A percentile compares a stretch with the other conserved stretches of the same genome.
These are phyloP conservation scores for Metopia argyrocephala DNA, from an alignment of 2,888 invertebrate genomes.

Conservation along the genomic window DNA sequence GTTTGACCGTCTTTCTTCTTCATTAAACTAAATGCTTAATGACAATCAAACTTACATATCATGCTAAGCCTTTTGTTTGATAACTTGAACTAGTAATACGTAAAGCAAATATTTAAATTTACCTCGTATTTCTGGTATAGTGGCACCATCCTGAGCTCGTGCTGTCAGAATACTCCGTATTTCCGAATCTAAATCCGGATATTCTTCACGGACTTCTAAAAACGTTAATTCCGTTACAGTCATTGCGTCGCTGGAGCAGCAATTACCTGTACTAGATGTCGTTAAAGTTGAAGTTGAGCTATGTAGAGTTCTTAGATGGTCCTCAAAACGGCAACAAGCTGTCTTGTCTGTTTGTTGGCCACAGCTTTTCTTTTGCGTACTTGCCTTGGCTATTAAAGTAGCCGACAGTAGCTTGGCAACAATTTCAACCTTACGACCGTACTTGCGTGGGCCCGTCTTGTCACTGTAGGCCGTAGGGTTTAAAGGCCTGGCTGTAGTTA, in stretches of 20 bases:
- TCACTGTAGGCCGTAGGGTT: conserved; percentile 7
- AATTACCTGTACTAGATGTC: neutral
- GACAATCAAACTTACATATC: too few species aligned
- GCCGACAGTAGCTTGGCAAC: conserved; percentile 71
- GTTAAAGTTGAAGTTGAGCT: conserved; percentile 9
- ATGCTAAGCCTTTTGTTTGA: too few species aligned
- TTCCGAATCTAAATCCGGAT: conserved; percentile 73
- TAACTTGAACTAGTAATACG: too few species aligned
- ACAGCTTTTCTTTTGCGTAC: neutral
- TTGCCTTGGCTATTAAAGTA: conserved; percentile 66
- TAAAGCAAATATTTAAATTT: too few species aligned
- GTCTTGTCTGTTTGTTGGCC: conserved; percentile 21
- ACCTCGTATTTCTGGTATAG: conserved; percentile 76
- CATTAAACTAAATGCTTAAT: too few species aligned
- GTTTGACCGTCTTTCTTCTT: too few species aligned
- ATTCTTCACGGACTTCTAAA: conserved; percentile 70
- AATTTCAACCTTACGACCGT: conserved; percentile 66
- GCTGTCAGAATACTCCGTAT: conserved; percentile 74
- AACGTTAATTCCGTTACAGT: conserved; percentile 71
- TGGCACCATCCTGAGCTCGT: conserved; percentile 75
- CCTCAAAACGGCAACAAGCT: conserved; percentile 12
- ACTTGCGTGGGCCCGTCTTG: conserved; percentile 40
- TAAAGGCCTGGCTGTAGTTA: conserved; percentile 11
- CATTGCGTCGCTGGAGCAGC: conserved; percentile 66
- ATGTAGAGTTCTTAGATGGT: conserved; percentile 17